Percentiles rank a stretch among this genome's conserved stretches.
These are phyloP conservation scores for Lasioglossum figueresi DNA, from an alignment of 2,888 invertebrate species.

Conservation along the genomic window DNA sequence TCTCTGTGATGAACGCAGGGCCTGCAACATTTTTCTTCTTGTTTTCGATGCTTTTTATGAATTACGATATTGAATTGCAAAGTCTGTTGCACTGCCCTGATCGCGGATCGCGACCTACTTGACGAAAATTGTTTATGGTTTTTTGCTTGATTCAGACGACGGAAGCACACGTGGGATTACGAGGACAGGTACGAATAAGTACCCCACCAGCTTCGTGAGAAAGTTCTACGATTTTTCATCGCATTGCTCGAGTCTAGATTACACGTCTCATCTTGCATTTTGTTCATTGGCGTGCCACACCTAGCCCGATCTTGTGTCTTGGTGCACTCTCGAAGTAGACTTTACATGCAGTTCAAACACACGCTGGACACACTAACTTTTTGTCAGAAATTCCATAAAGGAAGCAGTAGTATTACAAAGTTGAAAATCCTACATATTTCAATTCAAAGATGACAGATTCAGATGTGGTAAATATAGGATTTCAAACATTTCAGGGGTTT, in stretches of 20 bases:
- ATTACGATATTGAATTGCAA: neutral
- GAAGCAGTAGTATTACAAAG: neutral
- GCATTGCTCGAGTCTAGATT: slow-evolving; percentile 32
- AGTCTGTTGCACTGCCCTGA: slow-evolving; percentile 30
- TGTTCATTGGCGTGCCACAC: slow-evolving; percentile 33
- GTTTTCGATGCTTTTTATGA: neutral
- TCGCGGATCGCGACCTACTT: slow-evolving; percentile 26
- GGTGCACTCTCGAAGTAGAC: slow-evolving; percentile 37
- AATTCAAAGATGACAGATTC: neutral
- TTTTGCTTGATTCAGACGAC: slow-evolving; percentile 84
- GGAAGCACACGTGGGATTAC: slow-evolving; percentile 86
- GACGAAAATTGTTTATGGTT: slow-evolving; percentile 68
- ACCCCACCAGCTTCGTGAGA: slow-evolving; percentile 63
- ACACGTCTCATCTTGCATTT: slow-evolving; percentile 42
- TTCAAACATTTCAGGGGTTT: too few relatives aligned
- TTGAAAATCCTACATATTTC: neutral
- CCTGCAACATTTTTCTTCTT: neutral
- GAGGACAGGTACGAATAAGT: slow-evolving; percentile 85
- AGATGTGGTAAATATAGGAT: neutral
- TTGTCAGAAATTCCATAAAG: neutral
- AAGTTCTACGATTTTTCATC: slow-evolving; percentile 51
- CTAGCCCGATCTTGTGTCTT: slow-evolving; percentile 31
- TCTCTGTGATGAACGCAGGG: neutral
- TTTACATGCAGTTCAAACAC: slow-evolving; percentile 6
- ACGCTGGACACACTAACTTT: slow-evolving; percentile 15